Base-by-base conservation (phyloP, 2,797 vertebrate species). In the Sebastes dallii region DNA sequence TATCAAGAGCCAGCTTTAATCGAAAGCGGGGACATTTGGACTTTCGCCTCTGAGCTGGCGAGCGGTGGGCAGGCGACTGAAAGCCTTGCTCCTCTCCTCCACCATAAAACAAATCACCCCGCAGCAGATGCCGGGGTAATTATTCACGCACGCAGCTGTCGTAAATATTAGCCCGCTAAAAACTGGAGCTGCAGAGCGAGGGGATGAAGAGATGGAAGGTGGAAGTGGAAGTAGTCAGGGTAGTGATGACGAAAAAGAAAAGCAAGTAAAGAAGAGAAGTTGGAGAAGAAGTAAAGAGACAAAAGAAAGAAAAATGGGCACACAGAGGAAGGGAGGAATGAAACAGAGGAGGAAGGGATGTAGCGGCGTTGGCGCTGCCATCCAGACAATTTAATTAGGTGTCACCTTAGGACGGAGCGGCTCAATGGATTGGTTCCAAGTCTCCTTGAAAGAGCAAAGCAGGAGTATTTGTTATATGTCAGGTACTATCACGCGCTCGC, bases 361-460 rank as follows among this genome's bases (percentile, higher is more conserved):
- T 24, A 73, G 90, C 32, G 13, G 66, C 72, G 72, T 69, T 85
- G 86, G 74, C 73, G 88, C 82, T 85, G 90, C 92, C 82, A 86
- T 87, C 92, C 89, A 90, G 94, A 95, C 95, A 92, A 92, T 96
- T 96, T 96, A 96, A 96, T 96, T 95, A 96, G 93, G 92, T 95
- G 95, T 95, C 95, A 94, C 94, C 94, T 93, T 85, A 92, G 93
- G 95, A 95, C 90, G 88, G 89, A 92, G 86, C 84, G 61, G 82
- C 91, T 94, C 89, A 90, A 94, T 94, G 94, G 91, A 95, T 95
- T 89, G 79, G 89, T 88, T 95, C 94, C 92, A 94, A 93, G 94
- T 95, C 94, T 95, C 95, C 95, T 96, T 95, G 95, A 95, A 92
- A 92, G 93, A 89, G 90, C 89, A 90, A 89, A 92, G 85, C 85